Evolutionary conservation across 2,797 vertebrate species (phyloP).

Genomic region (Rhinatrema bivittatum): DNA sequence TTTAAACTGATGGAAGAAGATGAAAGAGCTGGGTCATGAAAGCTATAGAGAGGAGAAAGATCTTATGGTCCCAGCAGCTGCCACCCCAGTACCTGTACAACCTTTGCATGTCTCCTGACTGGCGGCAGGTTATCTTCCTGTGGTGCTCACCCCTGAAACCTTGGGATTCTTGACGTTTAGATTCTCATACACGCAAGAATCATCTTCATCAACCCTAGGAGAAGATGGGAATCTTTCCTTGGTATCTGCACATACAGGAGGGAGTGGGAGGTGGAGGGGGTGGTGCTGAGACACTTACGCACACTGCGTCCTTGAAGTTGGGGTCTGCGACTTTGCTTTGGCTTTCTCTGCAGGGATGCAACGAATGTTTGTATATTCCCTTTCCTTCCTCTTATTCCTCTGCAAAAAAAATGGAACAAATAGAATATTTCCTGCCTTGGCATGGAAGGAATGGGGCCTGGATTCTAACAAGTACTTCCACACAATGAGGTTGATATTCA

Average conservation of each 20-base stretch:
- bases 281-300: conserved; percentile 53
- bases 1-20: too few relatives aligned
- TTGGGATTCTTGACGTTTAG: conserved; percentile 77
- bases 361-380: conserved; percentile 76
- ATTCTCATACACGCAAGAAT: conserved; percentile 80
- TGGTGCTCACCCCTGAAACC: conserved; percentile 61
- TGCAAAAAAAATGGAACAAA: conserved; percentile 19
- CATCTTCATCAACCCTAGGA: conserved; percentile 65
- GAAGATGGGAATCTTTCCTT: not conserved
- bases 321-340: conserved; percentile 54
- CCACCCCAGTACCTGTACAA: too few relatives aligned
- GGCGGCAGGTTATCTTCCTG: conserved; percentile 65
- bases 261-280: not conserved
- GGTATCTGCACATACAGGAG: not conserved
- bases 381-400: conserved; percentile 65
- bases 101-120: too few relatives aligned
- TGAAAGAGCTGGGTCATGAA: too few relatives aligned
- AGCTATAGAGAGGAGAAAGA: too few relatives aligned
- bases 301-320: conserved; percentile 45
- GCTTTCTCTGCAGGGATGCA: conserved; percentile 64
- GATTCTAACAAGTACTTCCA: too few relatives aligned
- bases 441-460: too few relatives aligned
- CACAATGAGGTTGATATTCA: too few relatives aligned
- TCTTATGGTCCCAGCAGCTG: too few relatives aligned
- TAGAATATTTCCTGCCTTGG: too few relatives aligned